Percentiles rank a stretch among this genome's conserved stretches.
Conservation (phyloP, 2,888 invertebrate genomes). For the Trachelus tabidus region DNA sequence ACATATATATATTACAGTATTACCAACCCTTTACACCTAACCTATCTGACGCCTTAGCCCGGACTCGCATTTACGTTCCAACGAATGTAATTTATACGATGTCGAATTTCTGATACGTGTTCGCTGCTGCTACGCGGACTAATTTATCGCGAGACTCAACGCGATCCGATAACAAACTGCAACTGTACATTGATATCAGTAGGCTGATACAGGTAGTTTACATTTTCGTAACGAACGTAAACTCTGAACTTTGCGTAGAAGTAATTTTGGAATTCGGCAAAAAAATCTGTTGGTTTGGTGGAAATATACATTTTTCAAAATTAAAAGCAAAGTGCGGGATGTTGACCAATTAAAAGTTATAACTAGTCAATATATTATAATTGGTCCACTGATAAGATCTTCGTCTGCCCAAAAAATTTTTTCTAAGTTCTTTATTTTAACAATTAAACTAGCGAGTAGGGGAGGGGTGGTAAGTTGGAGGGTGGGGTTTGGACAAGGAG, state of each 20-base stretch:
- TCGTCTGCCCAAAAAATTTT: too few relatives aligned
- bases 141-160: background rate
- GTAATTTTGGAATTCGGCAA: too few relatives aligned
- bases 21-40: background rate
- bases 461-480: too few relatives aligned
- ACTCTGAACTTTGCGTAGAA: too few relatives aligned
- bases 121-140: background rate
- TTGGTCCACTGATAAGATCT: background rate
- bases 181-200: background rate
- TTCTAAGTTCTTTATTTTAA: background rate
- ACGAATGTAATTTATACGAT: background rate
- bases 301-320: too few relatives aligned
- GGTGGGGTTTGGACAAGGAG: too few relatives aligned
- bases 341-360: background rate
- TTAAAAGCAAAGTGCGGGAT: too few relatives aligned
- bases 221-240: background rate
- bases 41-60: background rate
- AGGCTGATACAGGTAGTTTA: background rate
- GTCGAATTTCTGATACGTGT: background rate
- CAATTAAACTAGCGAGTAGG: background rate
- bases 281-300: too few relatives aligned
- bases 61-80: background rate
- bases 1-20: too few relatives aligned
- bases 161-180: background rate
- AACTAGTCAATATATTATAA: background rate